phyloP scores from a whole-genome alignment of 2,888 invertebrate genomes.

The Sphaerophoria taeniata region DNA sequence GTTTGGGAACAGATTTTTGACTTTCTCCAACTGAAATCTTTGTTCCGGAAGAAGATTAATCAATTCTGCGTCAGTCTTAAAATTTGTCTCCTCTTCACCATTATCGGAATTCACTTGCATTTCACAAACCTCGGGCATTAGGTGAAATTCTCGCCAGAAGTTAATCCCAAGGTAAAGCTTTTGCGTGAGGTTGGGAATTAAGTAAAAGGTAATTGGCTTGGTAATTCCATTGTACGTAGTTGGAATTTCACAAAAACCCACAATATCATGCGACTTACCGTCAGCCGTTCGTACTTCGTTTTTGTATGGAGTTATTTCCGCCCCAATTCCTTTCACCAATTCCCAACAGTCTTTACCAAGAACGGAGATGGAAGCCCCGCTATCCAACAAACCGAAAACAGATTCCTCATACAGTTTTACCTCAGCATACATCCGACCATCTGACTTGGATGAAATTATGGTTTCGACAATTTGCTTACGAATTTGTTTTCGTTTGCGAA shows the following conservation, averaged over 20 bases:
- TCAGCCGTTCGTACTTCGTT: neutral
- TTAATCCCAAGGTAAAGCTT: slow-evolving; percentile 2
- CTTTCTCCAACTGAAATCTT: neutral
- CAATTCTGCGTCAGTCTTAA: neutral
- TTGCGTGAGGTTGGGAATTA: slow-evolving; percentile 2
- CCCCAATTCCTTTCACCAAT: neutral
- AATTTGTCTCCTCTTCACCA: neutral
- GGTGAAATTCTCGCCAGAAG: neutral
- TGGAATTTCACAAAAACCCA: neutral
- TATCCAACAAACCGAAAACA: neutral
- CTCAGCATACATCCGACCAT: neutral
- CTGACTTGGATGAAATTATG: neutral
- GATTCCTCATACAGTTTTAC: neutral
- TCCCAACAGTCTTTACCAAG: neutral
- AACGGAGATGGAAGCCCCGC: neutral
- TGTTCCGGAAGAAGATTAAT: neutral
- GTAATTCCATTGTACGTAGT: neutral
- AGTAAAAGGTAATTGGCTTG: neutral
- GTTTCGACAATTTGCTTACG: neutral
- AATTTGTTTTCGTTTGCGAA: slow-evolving; percentile 5
- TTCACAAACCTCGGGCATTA: neutral
- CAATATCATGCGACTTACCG: neutral
- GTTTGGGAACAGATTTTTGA: neutral
- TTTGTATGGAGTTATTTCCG: slow-evolving; percentile 1
- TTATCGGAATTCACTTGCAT: neutral